Evolutionary conservation across 53 echinoderm and acorn worm genomes (phyloP), one percentile per base, ranked within the genome.

Genomic region (Crossaster papposus): DNA sequence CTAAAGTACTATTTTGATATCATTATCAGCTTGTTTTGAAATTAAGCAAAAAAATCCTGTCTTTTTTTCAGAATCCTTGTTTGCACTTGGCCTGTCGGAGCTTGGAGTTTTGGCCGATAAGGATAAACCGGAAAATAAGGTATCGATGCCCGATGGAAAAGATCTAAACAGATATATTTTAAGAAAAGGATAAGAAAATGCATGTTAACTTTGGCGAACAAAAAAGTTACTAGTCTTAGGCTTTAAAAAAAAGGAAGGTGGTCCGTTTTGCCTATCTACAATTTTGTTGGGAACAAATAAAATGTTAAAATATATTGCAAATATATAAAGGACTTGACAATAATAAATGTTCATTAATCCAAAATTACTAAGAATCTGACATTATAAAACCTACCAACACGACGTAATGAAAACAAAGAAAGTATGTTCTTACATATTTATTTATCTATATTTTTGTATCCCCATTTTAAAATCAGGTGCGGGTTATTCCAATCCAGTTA

Each of bases 401-500:
- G 9, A 44, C 9, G 44, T 7, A 44, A 44, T 44, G 44, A 44
- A 2, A 44, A 9, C 5, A 44, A 5, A 7, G 44, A 5, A 5
- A 44, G 6, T 44, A 9, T 44, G 2, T 44, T 44, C 6, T 44
- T 44, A 7, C 6, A 7, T 44, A 7, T 44, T 44, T 44, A 44
- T 44, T 9, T 44, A 44, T 44, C 9, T 44, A 44, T 44, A n/a
- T n/a, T n/a, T n/a, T n/a, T n/a, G n/a, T n/a, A n/a, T 44, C 9
- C 44, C 5, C 9, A 44, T 24, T 74, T 78, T 74, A 5, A 74
- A 15, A 74, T 23, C 71, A 97, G 98, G 98, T 97, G 29, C 98
- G 98, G n/a, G 93, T 97, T 14, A 97, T 97, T 70, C 98, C 98
- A 8, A 95, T 97, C 87, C 91, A 97, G 54, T 89, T 97, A 2